Evolutionary conservation across 1,140 invertebrate species (phyloP), one percentile per base, ranked within the genome.

Genomic region (Araneus ventricosus): DNA sequence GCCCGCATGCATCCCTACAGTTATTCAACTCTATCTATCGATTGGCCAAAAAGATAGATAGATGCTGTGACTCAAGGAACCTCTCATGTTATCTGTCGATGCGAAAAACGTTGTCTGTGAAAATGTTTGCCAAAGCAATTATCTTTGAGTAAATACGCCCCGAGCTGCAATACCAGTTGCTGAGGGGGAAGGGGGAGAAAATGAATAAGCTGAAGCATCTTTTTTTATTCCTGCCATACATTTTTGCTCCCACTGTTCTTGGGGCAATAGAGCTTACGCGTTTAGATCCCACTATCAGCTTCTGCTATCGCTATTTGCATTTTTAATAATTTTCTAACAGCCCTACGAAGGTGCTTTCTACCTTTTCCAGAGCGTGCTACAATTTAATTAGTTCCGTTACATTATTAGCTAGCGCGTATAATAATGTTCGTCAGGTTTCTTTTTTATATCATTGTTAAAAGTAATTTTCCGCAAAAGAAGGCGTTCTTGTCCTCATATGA

Each of bases 61-160:
- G 82, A 75, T 41, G 84, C 61, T 45, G 3, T 39, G 27, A 84
- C 80, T 82, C 41, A 75, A 91, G 85, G 61, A 91, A 88, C 27
- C 67, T 93, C 85, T 80, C 91, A 79, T 93, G 91, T 88, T 87
- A 86, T 93, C 85, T 88, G 91, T 88, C 91, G 91, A 93, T 93
- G 85, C 91, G 91, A 93, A 93, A 93, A 93, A 93, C 91, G 89
- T 45, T 63, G 91, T 93, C 91, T 93, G 91, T 80, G 91, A 93
- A 93, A 93, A 93, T 93, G 91, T 93, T 93, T 93, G 91, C 84
- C 91, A 88, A 93, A 88, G 91, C 91, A 93, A 93, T 93, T 93
- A 93, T 93, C 91, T 52, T 52, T 79, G 85, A n/a, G 91, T 93
- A 93, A 93, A 93, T 93, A 93, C 82, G 91, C 91, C 70, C 30